Evolutionary conservation across 2,888 invertebrate genomes (phyloP).

Genomic region (Homarus gammarus): DNA sequence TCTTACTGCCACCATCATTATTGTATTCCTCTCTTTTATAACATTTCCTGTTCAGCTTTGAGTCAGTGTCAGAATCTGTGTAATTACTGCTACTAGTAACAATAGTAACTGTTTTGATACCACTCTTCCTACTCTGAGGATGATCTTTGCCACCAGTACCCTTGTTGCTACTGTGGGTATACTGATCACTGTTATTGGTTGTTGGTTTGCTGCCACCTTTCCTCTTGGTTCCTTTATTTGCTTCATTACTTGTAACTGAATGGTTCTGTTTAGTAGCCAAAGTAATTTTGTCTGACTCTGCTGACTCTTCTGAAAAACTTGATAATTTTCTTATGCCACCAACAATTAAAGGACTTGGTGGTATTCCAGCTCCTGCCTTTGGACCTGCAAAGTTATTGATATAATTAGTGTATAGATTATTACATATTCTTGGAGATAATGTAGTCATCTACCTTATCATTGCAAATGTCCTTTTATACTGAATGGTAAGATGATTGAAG

Average conservation of each 20-base stretch:
- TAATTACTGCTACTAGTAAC: no score
- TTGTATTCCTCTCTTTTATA: background rate
- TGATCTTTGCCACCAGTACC: background rate
- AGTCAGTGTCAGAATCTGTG: no score
- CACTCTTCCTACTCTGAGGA: no score
- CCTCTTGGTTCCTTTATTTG: background rate
- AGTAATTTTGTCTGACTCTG: background rate
- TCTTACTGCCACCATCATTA: background rate
- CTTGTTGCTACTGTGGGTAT: background rate
- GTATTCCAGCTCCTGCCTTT: slow-evolving; percentile 71
- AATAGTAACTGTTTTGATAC: no score
- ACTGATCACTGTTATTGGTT: background rate
- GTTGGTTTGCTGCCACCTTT: background rate
- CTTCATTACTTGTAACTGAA: background rate
- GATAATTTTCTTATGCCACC: slow-evolving; percentile 38
- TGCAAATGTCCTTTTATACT: no score
- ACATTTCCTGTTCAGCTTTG: background rate
- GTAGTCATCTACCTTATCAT: no score
- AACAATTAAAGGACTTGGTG: slow-evolving; percentile 55
- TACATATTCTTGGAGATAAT: no score
- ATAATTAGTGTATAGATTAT: background rate
- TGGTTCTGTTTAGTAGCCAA: background rate
- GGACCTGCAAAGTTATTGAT: slow-evolving; percentile 56
- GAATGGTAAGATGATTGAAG: no score
- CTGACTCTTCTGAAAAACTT: background rate